phyloP scores from a whole-genome alignment of 1,140 invertebrate genomes.

The Littorina saxatilis region DNA sequence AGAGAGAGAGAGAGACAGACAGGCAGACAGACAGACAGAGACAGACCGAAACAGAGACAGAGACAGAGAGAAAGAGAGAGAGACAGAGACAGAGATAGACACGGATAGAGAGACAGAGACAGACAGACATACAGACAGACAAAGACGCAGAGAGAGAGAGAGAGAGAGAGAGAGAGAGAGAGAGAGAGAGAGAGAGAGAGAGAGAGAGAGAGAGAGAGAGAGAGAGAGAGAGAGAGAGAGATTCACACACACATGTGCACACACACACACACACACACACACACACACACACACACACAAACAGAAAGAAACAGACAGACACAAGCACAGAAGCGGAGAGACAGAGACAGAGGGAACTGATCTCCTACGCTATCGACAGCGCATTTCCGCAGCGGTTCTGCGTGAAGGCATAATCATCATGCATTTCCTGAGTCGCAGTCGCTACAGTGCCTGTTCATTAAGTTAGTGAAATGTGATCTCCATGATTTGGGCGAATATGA shows the following conservation, averaged over 20 bases:
- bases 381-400: conserved; percentile 20
- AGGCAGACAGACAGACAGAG: background rate
- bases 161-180: background rate
- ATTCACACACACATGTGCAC: background rate
- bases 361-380: background rate
- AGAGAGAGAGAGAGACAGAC: conserved; percentile 6
- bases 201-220: conserved; percentile 16
- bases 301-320: background rate
- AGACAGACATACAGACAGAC: conserved; percentile 10
- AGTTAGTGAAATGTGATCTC: conserved; percentile 20
- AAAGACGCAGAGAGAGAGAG: conserved; percentile 15
- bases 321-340: background rate
- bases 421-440: conserved; percentile 19
- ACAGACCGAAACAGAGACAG: background rate
- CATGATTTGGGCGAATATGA: background rate
- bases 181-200: conserved; percentile 12
- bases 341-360: background rate
- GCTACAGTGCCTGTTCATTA: conserved; percentile 19
- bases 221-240: conserved; percentile 15
- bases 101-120: background rate
- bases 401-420: conserved; percentile 28
- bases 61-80: conserved; percentile 7
- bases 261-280: background rate
- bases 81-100: background rate
- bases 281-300: background rate